phyloP scores from a whole-genome alignment of 2,888 invertebrate genomes.

The Syrphus vitripennis region DNA sequence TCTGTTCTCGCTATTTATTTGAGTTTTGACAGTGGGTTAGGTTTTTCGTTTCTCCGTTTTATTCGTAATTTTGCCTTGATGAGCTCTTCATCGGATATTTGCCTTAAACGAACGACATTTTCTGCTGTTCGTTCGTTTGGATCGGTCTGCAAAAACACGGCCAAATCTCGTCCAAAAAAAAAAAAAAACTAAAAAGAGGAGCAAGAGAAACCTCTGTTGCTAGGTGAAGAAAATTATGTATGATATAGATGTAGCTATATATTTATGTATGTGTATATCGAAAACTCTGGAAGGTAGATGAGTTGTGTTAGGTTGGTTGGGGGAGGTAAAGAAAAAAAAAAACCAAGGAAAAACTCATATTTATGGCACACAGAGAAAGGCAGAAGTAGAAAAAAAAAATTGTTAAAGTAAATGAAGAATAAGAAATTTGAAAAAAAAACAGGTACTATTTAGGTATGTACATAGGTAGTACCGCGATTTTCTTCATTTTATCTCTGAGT shows the following conservation, averaged over 20 bases:
- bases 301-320: background rate
- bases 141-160: background rate
- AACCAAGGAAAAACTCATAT: conserved; percentile 26
- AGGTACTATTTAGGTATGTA: conserved; percentile 12
- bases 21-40: conserved; percentile 7
- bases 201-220: conserved; percentile 68
- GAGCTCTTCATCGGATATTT: conserved; percentile 38
- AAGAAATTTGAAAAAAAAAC: conserved; percentile 50
- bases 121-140: conserved; percentile 7
- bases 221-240: conserved; percentile 69
- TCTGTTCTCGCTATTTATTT: background rate
- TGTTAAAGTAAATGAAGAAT: conserved; percentile 7
- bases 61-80: conserved; percentile 58
- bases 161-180: conserved; percentile 4
- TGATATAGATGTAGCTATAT: conserved; percentile 10
- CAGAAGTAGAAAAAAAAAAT: conserved; percentile 21
- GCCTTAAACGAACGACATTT: conserved; percentile 7
- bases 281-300: conserved; percentile 57
- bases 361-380: conserved; percentile 48
- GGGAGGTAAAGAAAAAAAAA: conserved; percentile 7
- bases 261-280: conserved; percentile 15
- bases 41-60: conserved; percentile 35
- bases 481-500: conserved; percentile 5
- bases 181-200: conserved; percentile 44
- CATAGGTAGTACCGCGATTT: conserved; percentile 53